Percentiles rank a stretch among this genome's conserved stretches.
Conservation (phyloP, 2,888 invertebrate species). For the Watsonalla binaria region DNA sequence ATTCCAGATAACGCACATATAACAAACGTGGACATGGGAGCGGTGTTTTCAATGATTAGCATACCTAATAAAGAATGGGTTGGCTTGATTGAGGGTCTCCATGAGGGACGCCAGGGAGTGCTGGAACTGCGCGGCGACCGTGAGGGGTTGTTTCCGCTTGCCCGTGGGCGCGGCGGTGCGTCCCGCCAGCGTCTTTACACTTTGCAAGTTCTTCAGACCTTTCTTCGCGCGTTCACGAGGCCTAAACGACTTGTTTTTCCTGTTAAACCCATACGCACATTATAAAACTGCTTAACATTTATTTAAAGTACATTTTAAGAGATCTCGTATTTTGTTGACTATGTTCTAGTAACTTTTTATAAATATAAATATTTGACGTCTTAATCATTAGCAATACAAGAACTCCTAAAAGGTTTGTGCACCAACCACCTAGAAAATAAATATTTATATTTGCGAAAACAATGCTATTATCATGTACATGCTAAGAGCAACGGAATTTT, state of each 20-base stretch:
- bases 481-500: neutral
- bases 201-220: constrained; percentile 93
- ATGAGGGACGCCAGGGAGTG: constrained; percentile 94
- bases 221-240: constrained; percentile 92
- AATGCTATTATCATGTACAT: constrained; percentile 9
- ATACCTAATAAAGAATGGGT: constrained; percentile 78
- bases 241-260: constrained; percentile 95
- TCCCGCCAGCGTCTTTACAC: constrained; percentile 93
- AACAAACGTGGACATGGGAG: neutral
- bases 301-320: constrained; percentile 9
- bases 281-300: constrained; percentile 2
- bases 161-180: constrained; percentile 81
- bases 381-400: neutral
- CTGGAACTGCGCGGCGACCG: constrained; percentile 97
- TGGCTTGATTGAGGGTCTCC: constrained; percentile 92
- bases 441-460: neutral
- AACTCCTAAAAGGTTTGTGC: neutral
- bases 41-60: neutral
- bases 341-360: neutral
- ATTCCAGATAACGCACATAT: no score
- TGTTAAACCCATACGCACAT: constrained; percentile 47
- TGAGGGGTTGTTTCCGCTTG: constrained; percentile 91
- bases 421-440: neutral
- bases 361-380: no score
- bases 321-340: constrained; percentile 2